phyloP scores from a whole-genome alignment of 1,140 invertebrate genomes.

The Frieseomelitta varia region DNA sequence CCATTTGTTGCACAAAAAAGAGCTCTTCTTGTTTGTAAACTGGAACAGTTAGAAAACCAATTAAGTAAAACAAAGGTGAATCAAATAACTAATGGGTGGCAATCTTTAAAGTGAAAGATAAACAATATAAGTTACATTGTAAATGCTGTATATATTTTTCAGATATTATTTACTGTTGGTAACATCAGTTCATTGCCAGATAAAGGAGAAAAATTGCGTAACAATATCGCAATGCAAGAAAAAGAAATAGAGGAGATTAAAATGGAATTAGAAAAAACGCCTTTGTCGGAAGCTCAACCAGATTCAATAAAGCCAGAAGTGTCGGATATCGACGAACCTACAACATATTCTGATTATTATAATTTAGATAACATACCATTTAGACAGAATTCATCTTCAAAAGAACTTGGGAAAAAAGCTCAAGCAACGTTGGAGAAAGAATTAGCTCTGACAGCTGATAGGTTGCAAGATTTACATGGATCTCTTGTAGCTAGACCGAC shows the following conservation, averaged over 20 bases:
- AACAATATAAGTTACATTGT: background rate
- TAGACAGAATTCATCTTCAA: slow-evolving; percentile 32
- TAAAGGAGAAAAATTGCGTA: slow-evolving; percentile 80
- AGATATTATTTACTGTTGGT: slow-evolving; percentile 80
- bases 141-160: slow-evolving; percentile 40
- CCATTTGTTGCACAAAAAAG: slow-evolving; percentile 61
- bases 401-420: slow-evolving; percentile 78
- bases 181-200: slow-evolving; percentile 83
- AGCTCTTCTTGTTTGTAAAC: slow-evolving; percentile 53
- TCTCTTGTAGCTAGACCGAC: slow-evolving; percentile 86
- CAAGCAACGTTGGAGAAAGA: slow-evolving; percentile 84
- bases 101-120: background rate
- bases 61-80: slow-evolving; percentile 68
- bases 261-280: slow-evolving; percentile 79
- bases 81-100: background rate
- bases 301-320: background rate
- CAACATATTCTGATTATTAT: background rate
- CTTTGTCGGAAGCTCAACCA: slow-evolving; percentile 70
- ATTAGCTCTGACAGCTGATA: slow-evolving; percentile 87
- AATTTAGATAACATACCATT: slow-evolving; percentile 30
- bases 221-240: slow-evolving; percentile 76
- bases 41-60: slow-evolving; percentile 57
- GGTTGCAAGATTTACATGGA: slow-evolving; percentile 88
- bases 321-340: background rate
- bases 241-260: slow-evolving; percentile 76